These are phyloP conservation scores for Zelostemma sp. DNA, from an alignment of 1,140 invertebrate species.

Conservation along the genomic window DNA sequence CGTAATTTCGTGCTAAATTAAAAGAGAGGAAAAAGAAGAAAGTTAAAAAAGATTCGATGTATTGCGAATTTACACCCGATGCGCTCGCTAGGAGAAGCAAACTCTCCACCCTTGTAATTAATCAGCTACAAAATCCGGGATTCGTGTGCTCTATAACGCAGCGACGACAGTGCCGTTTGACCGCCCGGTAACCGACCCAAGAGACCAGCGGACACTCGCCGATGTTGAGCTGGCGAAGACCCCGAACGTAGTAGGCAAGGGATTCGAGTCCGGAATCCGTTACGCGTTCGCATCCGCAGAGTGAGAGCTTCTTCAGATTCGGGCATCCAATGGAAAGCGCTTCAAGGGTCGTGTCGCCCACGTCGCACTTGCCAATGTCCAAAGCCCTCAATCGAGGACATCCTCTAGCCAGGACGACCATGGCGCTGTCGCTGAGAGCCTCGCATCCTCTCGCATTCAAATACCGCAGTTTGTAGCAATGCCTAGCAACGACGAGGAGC, in stretches of 20 bases:
- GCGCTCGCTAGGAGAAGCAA: background rate
- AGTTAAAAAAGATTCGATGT: background rate
- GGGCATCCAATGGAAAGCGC: slow-evolving; percentile 89
- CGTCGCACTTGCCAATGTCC: slow-evolving; percentile 93
- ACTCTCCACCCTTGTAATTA: background rate
- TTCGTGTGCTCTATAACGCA: slow-evolving; percentile 96
- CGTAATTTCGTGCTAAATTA: background rate
- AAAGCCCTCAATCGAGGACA: slow-evolving; percentile 87
- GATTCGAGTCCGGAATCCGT: slow-evolving; percentile 89
- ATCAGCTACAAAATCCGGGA: slow-evolving; percentile 82
- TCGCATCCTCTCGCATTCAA: slow-evolving; percentile 92
- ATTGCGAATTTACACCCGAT: too few relatives aligned
- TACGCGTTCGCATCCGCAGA: slow-evolving; percentile 90
- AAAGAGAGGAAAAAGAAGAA: background rate
- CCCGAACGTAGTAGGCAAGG: slow-evolving; percentile 88
- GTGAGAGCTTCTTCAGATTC: slow-evolving; percentile 89
- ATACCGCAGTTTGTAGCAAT: slow-evolving; percentile 91
- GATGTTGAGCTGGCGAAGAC: slow-evolving; percentile 90
- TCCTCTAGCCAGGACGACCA: slow-evolving; percentile 84
- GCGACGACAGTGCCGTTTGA: slow-evolving; percentile 90
- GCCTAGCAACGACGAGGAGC: slow-evolving; percentile 86
- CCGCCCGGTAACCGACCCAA: slow-evolving; percentile 89
- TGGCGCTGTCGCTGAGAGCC: slow-evolving; percentile 90
- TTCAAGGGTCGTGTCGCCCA: slow-evolving; percentile 87
- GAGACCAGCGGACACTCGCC: slow-evolving; percentile 89